phyloP scores from a whole-genome alignment of 2,888 invertebrate genomes.

The Campoplex nolae region DNA sequence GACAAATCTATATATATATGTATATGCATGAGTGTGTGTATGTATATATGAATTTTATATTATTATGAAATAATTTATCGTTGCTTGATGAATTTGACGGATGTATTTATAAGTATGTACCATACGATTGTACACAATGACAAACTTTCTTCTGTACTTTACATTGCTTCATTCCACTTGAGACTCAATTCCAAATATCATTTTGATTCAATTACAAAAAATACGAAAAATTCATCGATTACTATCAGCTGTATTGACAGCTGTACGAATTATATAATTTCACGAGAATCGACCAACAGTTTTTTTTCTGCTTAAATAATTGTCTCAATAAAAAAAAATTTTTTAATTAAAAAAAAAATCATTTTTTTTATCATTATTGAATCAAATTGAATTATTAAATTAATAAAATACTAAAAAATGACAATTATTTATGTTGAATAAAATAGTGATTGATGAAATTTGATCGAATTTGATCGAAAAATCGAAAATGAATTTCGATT shows the following conservation, averaged over 20 bases:
- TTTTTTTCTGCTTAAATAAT: background rate
- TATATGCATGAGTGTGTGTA: background rate
- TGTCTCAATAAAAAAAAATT: no score
- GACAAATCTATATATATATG: background rate
- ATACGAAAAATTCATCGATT: background rate
- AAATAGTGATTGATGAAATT: background rate
- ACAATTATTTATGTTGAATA: no score
- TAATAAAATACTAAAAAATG: no score
- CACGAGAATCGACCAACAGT: background rate
- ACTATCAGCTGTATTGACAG: background rate
- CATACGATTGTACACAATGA: background rate
- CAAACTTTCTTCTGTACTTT: background rate
- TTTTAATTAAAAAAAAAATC: no score
- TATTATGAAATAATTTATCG: constrained; percentile 11
- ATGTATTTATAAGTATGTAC: constrained; percentile 8
- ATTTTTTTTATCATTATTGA: no score
- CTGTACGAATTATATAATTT: background rate
- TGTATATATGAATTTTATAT: background rate
- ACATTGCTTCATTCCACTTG: background rate
- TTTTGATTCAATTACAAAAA: background rate
- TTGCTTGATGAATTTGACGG: constrained; percentile 11
- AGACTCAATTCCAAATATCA: background rate
- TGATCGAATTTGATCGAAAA: background rate
- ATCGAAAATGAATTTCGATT: no score
- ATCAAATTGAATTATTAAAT: no score